Base-by-base conservation (phyloP, 1,140 invertebrate species). In the Elysia chlorotica region DNA sequence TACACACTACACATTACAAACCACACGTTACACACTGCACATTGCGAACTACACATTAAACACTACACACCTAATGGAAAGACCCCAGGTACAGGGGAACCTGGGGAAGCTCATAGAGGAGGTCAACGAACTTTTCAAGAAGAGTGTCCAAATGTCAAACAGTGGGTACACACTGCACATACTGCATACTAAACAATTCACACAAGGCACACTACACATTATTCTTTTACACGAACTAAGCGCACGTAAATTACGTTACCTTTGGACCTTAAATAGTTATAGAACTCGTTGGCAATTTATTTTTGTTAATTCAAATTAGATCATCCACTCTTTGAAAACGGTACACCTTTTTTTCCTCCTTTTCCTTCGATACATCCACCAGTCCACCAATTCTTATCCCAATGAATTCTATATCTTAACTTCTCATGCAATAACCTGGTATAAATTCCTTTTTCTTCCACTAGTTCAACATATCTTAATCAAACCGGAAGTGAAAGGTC, bases 81-180 rank as follows among this genome's bases (percentile, higher is more conserved):
- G 69, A 0, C 76, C 81, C 1, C 63, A 76, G 10, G 74, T 82
- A 19, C 79, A 80, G 56, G 78, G 80, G 65, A 76, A 79, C 1
- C 78, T 86, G 17, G 67, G 75, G 6, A 80, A 85, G 33, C 73
- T 87, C 21, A 86, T 87, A 70, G 73, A 78, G 30, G 87, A 88
- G 71, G 77, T 87, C 36, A 78, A 79, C 65, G 76, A 70, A 65
- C 81, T 86, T 70, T 88, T 81, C 76, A 76, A 72, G 19, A 70
- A 78, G 37, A 87, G 85, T 73, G 88, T 88, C 82, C 86, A 87
- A 68, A 85, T 85, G 75, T 87, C 85, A n/a, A 85, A 85, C 77
- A 82, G 86, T 87, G 75, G 74, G 76, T n/a, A n/a, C n/a, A n/a
- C n/a, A n/a, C n/a, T n/a, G n/a, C n/a, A n/a, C n/a, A n/a, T n/a